Evolutionary conservation across 1,140 invertebrate genomes (phyloP), one percentile per base, ranked within the genome.

Genomic region (Cephus cinctus): DNA sequence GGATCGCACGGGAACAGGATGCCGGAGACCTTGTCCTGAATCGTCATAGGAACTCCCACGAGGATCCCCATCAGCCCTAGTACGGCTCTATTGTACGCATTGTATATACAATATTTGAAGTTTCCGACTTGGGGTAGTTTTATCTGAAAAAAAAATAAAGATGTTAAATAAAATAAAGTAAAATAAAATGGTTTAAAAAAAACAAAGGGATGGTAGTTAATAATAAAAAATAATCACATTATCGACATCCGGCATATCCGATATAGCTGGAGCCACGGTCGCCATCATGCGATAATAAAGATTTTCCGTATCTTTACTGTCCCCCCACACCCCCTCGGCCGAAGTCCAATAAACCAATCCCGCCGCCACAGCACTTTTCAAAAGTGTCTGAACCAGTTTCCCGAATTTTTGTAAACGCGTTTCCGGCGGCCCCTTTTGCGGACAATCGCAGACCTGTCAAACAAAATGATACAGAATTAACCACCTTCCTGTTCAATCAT

Each of bases 341-440:
- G 36, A 47, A 2, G 65, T 71, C 65, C 67, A 72, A 21, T 65
- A 71, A 18, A 65, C 43, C 11, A 71, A 49, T 6, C 57, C 59
- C 6, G 32, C 48, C 12, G 47, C 50, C 15, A 65, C 35, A 1
- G 44, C 31, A 1, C 55, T 45, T 43, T 72, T 72, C n/a, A 53
- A 1, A 0, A 57, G 30, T 9, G 64, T 52, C 5, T 54, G 19
- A 6, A 48, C 15, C 18, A 21, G 30, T 5, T 25, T n/a, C 27
- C 21, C 41, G 1, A 65, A 11, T n/a, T n/a, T 50, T 19, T 53
- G 32, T 8, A 5, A 8, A 3, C 16, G 5, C 11, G 59, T 42
- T 19, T 35, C 40, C 1, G 50, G 36, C 8, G 36, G 15, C n/a
- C 22, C 6, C 23, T 50, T 46, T 23, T 51, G 52, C 1, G 57